Evolutionary conservation across 2,888 invertebrate genomes (phyloP), one percentile per base, ranked within the genome.

Genomic region (Calliopum simillimum): DNA sequence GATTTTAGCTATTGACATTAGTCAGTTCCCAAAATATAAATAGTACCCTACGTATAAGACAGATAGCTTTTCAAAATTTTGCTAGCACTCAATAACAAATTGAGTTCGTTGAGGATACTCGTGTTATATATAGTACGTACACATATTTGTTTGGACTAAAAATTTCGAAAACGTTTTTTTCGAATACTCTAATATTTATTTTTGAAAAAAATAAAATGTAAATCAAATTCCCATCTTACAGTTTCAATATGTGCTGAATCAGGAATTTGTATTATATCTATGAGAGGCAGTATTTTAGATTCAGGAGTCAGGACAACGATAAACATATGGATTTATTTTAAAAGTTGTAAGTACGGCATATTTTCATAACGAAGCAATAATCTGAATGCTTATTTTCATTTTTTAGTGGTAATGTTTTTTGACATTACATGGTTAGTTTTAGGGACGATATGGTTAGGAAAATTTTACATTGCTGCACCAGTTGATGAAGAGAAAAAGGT

Each of bases 221-320:
- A n/a, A n/a, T n/a, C n/a, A n/a, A n/a, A 23, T 23, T n/a, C 8
- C 23, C 21, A 23, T 49, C 14, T 73, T 75, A 55, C 77, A 87
- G 89, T 87, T 77, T 90, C 89, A 72, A 88, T 91, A 87, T 84
- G 90, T 74, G 87, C 92, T 77, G 95, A 95, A 86, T 87, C 90
- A 73, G 88, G 89, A 78, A 91, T 94, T 78, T 92, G 92, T 80
- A 87, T 91, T 80, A 89, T 94, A 74, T 93, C 94, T 74, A 90
- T 93, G 87, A 88, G 93, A 75, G 95, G 95, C 71, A 92, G 93
- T 81, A 94, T 95, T 79, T 88, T 95, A 78, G 91, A 94, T 81
- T 91, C 91, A n/a, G 88, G 89, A 53, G 91, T 91, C 13, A 88
- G 95, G 70, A 88, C 90, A 76, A 89, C 91, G 76, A 93, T 94